Evolutionary conservation across 2,888 invertebrate species (phyloP).

Genomic region (Ashinkailepas kermadecensis): DNA sequence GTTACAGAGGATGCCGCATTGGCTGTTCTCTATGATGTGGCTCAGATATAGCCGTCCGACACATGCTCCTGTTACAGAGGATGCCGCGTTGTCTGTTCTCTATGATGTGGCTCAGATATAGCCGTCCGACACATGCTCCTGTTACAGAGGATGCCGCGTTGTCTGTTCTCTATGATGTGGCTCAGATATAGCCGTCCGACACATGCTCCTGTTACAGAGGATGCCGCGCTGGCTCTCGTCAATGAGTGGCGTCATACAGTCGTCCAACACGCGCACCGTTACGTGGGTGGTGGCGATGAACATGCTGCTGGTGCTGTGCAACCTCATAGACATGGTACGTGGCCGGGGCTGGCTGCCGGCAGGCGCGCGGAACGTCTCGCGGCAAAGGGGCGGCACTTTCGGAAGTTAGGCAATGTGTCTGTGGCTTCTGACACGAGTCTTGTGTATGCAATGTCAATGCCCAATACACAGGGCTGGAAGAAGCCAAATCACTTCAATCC

Average conservation of each 20-base stretch:
- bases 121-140: background rate
- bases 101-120: background rate
- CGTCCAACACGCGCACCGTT: background rate
- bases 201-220: background rate
- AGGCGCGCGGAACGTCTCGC: no score
- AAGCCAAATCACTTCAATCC: no score
- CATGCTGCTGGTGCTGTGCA: conserved; percentile 37
- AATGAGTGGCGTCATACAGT: background rate
- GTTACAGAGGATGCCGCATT: background rate
- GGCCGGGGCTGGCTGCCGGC: no score
- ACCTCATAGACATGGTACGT: conserved; percentile 32
- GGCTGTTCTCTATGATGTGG: background rate
- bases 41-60: background rate
- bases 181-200: no score
- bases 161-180: no score
- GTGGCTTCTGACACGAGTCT: no score
- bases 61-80: background rate
- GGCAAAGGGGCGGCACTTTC: no score
- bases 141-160: background rate
- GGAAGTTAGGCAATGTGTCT: no score
- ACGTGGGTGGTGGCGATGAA: conserved; percentile 5
- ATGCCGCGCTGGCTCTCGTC: background rate
- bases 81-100: background rate
- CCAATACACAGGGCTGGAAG: no score
- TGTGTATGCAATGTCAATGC: no score